Percentiles rank a stretch among this genome's conserved stretches.
phyloP scores from a whole-genome alignment of 2,888 invertebrate genomes.

The Chrysolina haemoptera region DNA sequence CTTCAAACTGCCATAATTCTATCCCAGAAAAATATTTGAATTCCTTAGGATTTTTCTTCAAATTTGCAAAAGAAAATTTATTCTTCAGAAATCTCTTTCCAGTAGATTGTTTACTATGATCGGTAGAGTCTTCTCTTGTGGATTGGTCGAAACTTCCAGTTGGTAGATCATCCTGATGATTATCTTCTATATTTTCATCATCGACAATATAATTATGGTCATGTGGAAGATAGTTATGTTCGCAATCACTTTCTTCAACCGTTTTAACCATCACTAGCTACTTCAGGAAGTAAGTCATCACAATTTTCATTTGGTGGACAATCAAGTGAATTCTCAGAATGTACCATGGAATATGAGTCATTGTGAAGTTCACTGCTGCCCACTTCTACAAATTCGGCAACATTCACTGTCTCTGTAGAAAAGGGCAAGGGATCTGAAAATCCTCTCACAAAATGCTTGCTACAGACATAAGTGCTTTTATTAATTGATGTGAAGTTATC shows the following conservation, averaged over 20 bases:
- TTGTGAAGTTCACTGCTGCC: neutral
- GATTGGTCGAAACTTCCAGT: too few species aligned
- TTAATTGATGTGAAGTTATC: too few species aligned
- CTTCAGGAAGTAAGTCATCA: neutral
- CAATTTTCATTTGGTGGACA: neutral
- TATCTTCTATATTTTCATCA: neutral
- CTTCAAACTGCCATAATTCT: neutral
- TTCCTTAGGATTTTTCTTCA: neutral
- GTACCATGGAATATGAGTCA: slow-evolving; percentile 1
- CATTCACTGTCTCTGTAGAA: neutral
- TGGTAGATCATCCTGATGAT: too few species aligned
- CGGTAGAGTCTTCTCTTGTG: too few species aligned
- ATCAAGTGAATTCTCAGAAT: neutral
- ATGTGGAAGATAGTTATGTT: too few species aligned
- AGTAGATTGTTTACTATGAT: too few species aligned
- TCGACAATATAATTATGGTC: neutral
- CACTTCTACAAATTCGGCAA: neutral
- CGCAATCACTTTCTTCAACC: neutral
- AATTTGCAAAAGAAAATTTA: slow-evolving; percentile 1
- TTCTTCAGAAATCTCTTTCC: neutral
- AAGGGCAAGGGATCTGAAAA: slow-evolving; percentile 5
- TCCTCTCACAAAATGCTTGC: slow-evolving; percentile 6
- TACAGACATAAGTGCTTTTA: neutral
- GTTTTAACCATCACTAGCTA: neutral
- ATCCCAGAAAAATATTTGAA: slow-evolving; percentile 9